phyloP scores from a whole-genome alignment of 2,797 vertebrate species.

The Poeciliopsis turneri region DNA sequence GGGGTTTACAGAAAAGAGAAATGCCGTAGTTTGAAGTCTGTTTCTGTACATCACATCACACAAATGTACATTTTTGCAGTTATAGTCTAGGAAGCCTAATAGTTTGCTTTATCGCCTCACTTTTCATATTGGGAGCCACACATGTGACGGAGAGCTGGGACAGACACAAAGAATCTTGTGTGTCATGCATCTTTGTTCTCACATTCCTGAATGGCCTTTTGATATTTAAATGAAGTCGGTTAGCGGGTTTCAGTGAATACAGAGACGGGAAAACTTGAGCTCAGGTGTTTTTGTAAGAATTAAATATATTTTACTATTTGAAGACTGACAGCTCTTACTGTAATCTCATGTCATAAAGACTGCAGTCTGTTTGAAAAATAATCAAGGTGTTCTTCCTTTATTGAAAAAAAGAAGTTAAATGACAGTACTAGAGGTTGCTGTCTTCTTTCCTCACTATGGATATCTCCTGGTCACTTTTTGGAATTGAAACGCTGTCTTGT shows the following conservation, averaged over 20 bases:
- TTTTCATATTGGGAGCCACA: conserved; percentile 27
- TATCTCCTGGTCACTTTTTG: neutral
- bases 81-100: conserved; percentile 22
- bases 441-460: neutral
- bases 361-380: conserved; percentile 47
- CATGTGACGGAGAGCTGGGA: conserved; percentile 13
- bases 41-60: neutral
- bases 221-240: conserved; percentile 70
- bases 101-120: conserved; percentile 12
- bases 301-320: conserved; percentile 66
- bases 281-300: conserved; percentile 68
- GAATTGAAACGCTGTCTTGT: neutral
- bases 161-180: conserved; percentile 37
- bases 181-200: conserved; percentile 33
- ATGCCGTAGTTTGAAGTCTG: conserved; percentile 18
- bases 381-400: conserved; percentile 35
- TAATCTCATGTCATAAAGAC: conserved; percentile 62
- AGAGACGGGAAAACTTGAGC: conserved; percentile 41
- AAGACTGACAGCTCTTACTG: conserved; percentile 54
- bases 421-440: neutral
- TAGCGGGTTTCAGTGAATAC: conserved; percentile 57
- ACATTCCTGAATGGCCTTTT: conserved; percentile 51
- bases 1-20: neutral
- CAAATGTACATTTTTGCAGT: neutral
- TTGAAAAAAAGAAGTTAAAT: neutral